Evolutionary conservation across 2,888 invertebrate species (phyloP), one percentile per base, ranked within the genome.

Genomic region (Parnassius apollo): DNA sequence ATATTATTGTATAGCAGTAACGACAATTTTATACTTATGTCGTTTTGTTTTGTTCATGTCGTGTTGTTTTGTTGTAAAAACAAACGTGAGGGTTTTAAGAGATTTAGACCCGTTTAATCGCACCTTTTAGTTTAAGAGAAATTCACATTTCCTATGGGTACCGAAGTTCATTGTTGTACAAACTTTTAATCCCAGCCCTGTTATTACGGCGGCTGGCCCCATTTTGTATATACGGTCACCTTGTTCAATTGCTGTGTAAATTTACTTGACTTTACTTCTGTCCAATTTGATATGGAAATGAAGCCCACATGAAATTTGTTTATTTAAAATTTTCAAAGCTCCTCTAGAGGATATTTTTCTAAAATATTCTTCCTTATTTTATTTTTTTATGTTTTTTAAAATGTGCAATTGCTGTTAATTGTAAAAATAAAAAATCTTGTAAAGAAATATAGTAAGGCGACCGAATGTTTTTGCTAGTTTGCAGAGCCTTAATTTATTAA

Each of bases 151-250:
- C 45, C 57, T 49, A 57, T 49, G 62, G 54, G 58, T 9, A 49
- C 48, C 11, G 35, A n/a, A 42, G 48, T 48, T 54, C 42, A 58
- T 62, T 54, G 54, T 48, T n/a, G 2, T 42, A 13, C 58, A 76
- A 80, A 81, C 73, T 81, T 84, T 81, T 73, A 72, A 77, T 79
- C 76, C 78, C 83, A 59, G 64, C 68, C 70, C 77, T 76, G 78
- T 81, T 78, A 83, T 82, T 78, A 80, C 75, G 62, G 48, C 49
- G 49, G 62, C 53, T 25, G 49, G 25, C 49, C 35, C 54, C 49
- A 44, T 49, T 58, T 49, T 22, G 57, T 62, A 18, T 52, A 51
- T 42, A 45, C 11, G 59, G 18, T 51, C 49, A 59, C 59, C 42
- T 49, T 45, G 59, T 49, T 50, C 42, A 59, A 59, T 51, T 59